phyloP scores from a whole-genome alignment of 2,888 invertebrate genomes.

The Agrochola circellaris region DNA sequence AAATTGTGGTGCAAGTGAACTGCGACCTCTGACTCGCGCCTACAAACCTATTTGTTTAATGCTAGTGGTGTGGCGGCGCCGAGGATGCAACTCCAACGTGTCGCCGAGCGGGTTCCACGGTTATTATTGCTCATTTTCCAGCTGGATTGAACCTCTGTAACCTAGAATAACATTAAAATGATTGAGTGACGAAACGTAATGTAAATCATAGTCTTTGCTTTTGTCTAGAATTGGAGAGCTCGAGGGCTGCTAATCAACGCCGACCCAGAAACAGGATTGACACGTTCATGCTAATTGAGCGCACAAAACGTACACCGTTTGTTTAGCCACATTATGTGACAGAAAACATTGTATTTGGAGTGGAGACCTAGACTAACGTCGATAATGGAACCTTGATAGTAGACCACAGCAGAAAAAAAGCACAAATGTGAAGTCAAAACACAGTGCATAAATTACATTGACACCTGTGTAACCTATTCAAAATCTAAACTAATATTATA shows the following conservation, averaged over 20 bases:
- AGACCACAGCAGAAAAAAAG: not conserved
- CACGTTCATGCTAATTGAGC: slow-evolving; percentile 49
- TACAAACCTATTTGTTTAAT: slow-evolving; percentile 64
- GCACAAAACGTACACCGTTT: slow-evolving; percentile 17
- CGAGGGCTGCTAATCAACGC: slow-evolving; percentile 55
- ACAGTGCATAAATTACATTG: not conserved
- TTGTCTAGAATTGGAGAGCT: slow-evolving; percentile 44
- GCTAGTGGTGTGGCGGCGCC: slow-evolving; percentile 49
- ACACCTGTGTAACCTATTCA: not conserved
- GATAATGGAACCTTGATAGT: not conserved
- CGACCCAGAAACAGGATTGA: slow-evolving; percentile 63
- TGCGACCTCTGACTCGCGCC: slow-evolving; percentile 56
- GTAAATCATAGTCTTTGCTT: slow-evolving; percentile 26
- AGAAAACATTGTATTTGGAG: slow-evolving; percentile 12
- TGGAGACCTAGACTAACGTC: slow-evolving; percentile 5
- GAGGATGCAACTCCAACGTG: slow-evolving; percentile 58
- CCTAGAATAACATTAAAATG: slow-evolving; percentile 57
- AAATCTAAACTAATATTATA: not conserved
- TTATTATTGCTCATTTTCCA: slow-evolving; percentile 62
- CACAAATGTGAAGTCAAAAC: not conserved
- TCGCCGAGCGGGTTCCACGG: slow-evolving; percentile 53
- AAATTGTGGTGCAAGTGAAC: slow-evolving; percentile 58
- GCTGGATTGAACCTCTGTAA: slow-evolving; percentile 43
- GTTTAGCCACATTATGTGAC: slow-evolving; percentile 11
- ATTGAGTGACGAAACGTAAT: slow-evolving; percentile 29